These are phyloP conservation scores for Lypha dubia DNA, from an alignment of 2,888 invertebrate genomes.

Conservation along the genomic window DNA sequence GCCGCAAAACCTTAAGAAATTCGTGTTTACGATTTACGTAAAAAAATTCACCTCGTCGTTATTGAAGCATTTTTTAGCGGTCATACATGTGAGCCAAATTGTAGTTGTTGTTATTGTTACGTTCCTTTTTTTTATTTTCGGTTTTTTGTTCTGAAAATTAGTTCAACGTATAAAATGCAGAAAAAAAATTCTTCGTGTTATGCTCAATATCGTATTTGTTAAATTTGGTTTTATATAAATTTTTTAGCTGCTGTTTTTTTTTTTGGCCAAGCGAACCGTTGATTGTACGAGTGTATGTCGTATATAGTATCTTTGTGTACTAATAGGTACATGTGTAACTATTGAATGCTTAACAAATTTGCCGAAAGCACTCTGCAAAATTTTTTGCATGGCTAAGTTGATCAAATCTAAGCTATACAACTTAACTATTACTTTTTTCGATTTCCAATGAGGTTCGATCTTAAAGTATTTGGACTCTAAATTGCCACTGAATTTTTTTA, in stretches of 20 bases:
- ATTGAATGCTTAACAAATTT: too few species aligned
- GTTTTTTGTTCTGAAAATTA: conserved; percentile 42
- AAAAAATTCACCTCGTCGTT: conserved; percentile 66
- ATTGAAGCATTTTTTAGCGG: conserved; percentile 35
- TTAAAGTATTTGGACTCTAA: too few species aligned
- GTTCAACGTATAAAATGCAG: conserved; percentile 63
- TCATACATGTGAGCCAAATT: conserved; percentile 31
- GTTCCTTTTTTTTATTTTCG: too few species aligned
- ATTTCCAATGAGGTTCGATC: too few species aligned
- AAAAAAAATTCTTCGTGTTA: conserved; percentile 14
- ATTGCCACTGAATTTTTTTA: too few species aligned
- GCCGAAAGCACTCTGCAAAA: too few species aligned
- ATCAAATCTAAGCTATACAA: too few species aligned
- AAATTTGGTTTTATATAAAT: not conserved
- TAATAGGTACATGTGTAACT: too few species aligned
- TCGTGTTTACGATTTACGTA: conserved; percentile 37
- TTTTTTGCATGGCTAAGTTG: too few species aligned
- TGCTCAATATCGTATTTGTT: conserved; percentile 5
- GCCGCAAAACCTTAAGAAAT: conserved; percentile 25
- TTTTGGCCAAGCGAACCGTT: not conserved
- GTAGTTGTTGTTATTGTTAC: conserved; percentile 39
- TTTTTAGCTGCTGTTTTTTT: conserved; percentile 8
- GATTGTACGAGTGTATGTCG: too few species aligned
- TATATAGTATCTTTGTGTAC: too few species aligned
- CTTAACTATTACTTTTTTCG: too few species aligned